Base-by-base conservation (phyloP, 2,113 vertebrate genomes). In the Lepisosteus oculatus region DNA sequence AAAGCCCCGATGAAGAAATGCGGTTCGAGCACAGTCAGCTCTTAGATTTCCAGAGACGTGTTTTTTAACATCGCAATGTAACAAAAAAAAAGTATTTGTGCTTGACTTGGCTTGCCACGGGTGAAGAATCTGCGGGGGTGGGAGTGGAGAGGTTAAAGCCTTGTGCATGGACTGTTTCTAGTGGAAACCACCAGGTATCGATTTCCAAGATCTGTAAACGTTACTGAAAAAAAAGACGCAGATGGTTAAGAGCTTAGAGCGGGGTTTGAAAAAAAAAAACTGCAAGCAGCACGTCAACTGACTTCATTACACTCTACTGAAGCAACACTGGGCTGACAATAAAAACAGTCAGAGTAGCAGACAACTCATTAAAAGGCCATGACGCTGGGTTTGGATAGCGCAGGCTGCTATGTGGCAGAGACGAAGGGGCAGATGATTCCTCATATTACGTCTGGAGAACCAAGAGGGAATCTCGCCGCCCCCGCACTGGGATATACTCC, bases 401-500 rank as follows among this genome's bases (percentile, higher is more conserved):
- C 78, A 85, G 57, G 70, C 66, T 67, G 64, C 66, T 72, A 67
- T 67, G 74, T 83, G 74, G 76, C 83, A 91, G 70, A 83, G 72
- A 89, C 79, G 71, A 82, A 83, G 78, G 73, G 71, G 71, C 77
- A 83, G 82, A 86, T 81, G 86, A 88, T 92, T 93, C 90, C 91
- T 94, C 90, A 87, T 88, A 86, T 95, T 95, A 92, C 90, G 86
- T 93, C 92, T 92, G 81, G 90, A 85, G 89, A 92, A 92, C 91
- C 89, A 90, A 88, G 88, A 92, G 94, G 92, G 93, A 94, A 94
- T 93, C 85, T 93, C 92, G 88, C 84, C 85, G 72, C 91, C 94
- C 90, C 90, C 81, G 72, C 87, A 84, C 92, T 89, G 93, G 93
- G 93, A 93, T 74, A 76, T 77, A 72, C 83, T 95, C 94, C 93